These are phyloP conservation scores for Phyllostomus hastatus DNA, from an alignment of 2,113 vertebrate genomes.

Conservation along the genomic window DNA sequence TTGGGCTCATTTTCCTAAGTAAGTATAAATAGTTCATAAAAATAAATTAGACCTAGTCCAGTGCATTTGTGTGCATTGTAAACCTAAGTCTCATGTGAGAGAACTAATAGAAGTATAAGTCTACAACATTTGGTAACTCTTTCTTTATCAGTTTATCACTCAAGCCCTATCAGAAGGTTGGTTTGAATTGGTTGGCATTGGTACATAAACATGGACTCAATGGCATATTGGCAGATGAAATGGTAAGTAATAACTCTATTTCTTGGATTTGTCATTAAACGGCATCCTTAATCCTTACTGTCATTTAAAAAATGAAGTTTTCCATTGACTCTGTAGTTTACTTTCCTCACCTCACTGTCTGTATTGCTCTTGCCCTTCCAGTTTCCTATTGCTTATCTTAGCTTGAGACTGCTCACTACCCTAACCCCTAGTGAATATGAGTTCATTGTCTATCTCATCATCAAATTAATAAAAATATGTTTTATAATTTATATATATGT, in stretches of 20 bases:
- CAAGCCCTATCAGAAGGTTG: conserved; percentile 96
- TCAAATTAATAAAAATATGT: neutral
- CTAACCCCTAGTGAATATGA: neutral
- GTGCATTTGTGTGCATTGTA: neutral
- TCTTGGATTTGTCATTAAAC: neutral
- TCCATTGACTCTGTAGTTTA: neutral
- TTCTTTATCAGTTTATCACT: conserved; percentile 86
- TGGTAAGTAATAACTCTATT: conserved; percentile 85
- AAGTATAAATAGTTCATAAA: neutral
- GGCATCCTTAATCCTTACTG: neutral
- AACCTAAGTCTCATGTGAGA: neutral
- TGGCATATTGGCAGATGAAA: conserved; percentile 97
- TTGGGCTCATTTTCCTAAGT: conserved; percentile 43
- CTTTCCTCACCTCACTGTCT: neutral
- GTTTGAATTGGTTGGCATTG: conserved; percentile 95
- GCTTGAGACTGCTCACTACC: neutral
- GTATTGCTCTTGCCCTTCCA: neutral
- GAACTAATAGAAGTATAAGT: conserved; percentile 14
- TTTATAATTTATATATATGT: neutral
- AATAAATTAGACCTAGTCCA: neutral
- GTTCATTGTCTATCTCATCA: neutral
- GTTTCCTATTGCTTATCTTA: neutral
- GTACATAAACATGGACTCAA: conserved; percentile 94
- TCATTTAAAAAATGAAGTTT: neutral
- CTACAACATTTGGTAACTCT: conserved; percentile 38